These are phyloP conservation scores for Kuschelorhynchus macadamiae DNA, from an alignment of 2,888 invertebrate genomes.

Conservation along the genomic window DNA sequence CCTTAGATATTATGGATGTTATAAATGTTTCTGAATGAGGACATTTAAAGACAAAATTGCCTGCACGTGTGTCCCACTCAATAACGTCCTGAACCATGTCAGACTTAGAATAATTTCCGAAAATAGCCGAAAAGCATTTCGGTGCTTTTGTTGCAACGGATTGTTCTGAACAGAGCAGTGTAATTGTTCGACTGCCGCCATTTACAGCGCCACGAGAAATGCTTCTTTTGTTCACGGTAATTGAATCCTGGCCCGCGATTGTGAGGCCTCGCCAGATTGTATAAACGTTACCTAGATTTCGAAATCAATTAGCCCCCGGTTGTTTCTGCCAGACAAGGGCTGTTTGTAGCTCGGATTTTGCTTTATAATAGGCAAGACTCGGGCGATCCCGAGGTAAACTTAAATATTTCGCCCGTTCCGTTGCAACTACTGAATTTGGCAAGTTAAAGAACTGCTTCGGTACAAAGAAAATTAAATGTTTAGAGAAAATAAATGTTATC, in stretches of 20 bases:
- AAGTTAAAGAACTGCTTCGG: not conserved
- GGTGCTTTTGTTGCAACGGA: constrained; percentile 51
- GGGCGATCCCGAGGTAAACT: too few relatives aligned
- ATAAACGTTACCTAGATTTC: constrained; percentile 65
- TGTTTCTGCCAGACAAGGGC: constrained; percentile 49
- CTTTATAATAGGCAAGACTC: not conserved
- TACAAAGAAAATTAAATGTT: too few relatives aligned
- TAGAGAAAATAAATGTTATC: too few relatives aligned
- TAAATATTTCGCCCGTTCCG: too few relatives aligned
- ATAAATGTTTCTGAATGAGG: too few relatives aligned
- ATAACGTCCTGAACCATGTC: not conserved
- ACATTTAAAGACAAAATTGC: too few relatives aligned
- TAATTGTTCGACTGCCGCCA: constrained; percentile 65
- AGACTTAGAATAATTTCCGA: constrained; percentile 43
- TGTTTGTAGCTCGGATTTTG: constrained; percentile 25
- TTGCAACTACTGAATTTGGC: too few relatives aligned
- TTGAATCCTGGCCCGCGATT: constrained; percentile 63
- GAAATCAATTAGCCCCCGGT: constrained; percentile 64
- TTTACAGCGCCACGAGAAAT: constrained; percentile 65
- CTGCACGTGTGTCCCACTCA: not conserved
- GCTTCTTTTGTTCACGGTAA: constrained; percentile 68
- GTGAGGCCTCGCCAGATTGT: constrained; percentile 65
- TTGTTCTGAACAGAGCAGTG: constrained; percentile 52
- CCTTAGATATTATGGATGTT: too few relatives aligned
- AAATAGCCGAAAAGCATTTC: constrained; percentile 56